These are phyloP conservation scores for Bicyclus anynana DNA, from an alignment of 1,140 invertebrate genomes.

Conservation along the genomic window DNA sequence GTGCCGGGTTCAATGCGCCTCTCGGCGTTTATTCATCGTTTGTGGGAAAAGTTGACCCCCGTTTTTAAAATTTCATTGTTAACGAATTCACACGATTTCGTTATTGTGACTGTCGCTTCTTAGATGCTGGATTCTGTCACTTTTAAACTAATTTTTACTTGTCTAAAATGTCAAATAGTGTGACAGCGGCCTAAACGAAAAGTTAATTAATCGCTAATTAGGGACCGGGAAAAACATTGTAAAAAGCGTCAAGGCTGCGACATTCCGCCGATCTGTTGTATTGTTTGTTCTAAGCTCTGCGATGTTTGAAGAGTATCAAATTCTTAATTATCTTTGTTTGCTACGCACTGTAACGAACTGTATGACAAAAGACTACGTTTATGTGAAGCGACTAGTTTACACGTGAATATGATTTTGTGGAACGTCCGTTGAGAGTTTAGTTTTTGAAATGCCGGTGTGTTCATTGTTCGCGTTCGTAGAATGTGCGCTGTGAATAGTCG, in stretches of 20 bases:
- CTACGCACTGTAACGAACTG: constrained; percentile 40
- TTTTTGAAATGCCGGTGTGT: constrained; percentile 15
- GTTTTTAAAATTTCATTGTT: constrained; percentile 73
- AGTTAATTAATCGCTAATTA: constrained; percentile 5
- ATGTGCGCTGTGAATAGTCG: constrained; percentile 32
- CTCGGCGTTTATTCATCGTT: constrained; percentile 75
- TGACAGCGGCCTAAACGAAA: neutral
- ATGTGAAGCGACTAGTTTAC: constrained; percentile 39
- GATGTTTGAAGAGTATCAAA: constrained; percentile 63
- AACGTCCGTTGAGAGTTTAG: constrained; percentile 37
- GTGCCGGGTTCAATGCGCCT: constrained; percentile 74
- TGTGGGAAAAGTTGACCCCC: constrained; percentile 76
- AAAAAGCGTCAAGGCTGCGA: constrained; percentile 45
- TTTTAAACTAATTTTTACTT: neutral
- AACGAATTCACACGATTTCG: constrained; percentile 72
- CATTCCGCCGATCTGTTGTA: constrained; percentile 45
- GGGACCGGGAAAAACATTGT: neutral
- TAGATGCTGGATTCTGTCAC: constrained; percentile 27
- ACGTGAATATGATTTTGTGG: constrained; percentile 39
- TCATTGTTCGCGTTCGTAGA: constrained; percentile 18
- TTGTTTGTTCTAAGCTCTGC: constrained; percentile 63
- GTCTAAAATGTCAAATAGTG: neutral
- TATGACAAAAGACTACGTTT: constrained; percentile 47
- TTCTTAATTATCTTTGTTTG: constrained; percentile 61
- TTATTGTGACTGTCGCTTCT: constrained; percentile 57